Evolutionary conservation across 2,113 vertebrate genomes (phyloP).

Genomic region (Urocolius indicus): DNA sequence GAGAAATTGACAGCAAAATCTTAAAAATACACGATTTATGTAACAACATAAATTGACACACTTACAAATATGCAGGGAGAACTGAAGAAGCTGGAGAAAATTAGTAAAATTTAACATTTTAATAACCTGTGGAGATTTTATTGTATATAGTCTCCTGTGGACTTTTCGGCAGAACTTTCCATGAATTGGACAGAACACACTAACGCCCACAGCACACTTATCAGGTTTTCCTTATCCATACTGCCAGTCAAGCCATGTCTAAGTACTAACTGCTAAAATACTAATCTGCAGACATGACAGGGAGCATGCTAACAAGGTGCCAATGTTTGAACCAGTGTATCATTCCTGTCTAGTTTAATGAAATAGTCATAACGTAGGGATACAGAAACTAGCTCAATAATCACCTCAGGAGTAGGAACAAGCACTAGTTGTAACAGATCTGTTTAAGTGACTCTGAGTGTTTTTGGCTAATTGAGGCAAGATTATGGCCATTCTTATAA

Average conservation of each 20-base stretch:
- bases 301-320: not conserved
- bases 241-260: not conserved
- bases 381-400: not conserved
- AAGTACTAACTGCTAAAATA: not conserved
- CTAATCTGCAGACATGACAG: not conserved
- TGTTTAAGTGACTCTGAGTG: not conserved
- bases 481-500: not conserved
- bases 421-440: not conserved
- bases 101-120: not conserved
- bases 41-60: not conserved
- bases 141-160: not conserved
- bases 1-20: not conserved
- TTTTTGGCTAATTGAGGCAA: not conserved
- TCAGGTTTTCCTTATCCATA: not conserved
- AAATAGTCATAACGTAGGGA: accelerated
- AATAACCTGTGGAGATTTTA: not conserved
- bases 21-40: not conserved
- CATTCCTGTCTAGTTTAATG: not conserved
- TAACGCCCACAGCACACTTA: not conserved
- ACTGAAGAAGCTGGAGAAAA: not conserved
- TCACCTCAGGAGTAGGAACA: not conserved
- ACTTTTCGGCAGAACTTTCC: not conserved
- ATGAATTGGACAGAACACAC: not conserved
- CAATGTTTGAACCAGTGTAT: not conserved
- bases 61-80: not conserved